phyloP scores from a whole-genome alignment of 2,888 invertebrate species.

The Phorcus lineatus region DNA sequence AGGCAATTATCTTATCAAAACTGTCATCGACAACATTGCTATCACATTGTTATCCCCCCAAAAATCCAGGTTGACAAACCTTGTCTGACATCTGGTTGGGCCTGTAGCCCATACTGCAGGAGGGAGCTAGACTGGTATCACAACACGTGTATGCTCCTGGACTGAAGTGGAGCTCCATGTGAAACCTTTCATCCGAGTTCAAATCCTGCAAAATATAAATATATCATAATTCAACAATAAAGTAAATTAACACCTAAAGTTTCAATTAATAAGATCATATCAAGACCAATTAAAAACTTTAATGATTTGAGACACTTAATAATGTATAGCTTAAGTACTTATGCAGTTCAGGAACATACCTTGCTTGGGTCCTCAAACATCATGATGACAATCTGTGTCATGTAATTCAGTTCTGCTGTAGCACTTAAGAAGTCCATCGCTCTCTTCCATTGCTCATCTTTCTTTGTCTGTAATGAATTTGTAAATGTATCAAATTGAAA shows the following conservation, averaged over 20 bases:
- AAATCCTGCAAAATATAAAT: conserved; percentile 79
- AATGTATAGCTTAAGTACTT: not conserved
- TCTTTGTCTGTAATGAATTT: conserved; percentile 79
- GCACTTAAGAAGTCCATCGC: conserved; percentile 94
- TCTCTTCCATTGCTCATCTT: conserved; percentile 97
- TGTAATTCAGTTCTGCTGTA: conserved; percentile 98
- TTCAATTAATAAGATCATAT: no score
- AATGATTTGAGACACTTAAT: no score
- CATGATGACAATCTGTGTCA: conserved; percentile 99
- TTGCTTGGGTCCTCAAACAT: conserved; percentile 97
- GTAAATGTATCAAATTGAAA: no score
- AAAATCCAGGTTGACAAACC: not conserved
- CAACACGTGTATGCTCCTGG: conserved; percentile 94
- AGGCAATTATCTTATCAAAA: no score
- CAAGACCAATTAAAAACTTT: no score
- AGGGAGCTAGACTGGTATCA: conserved; percentile 82
- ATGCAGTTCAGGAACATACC: conserved; percentile 74
- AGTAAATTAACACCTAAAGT: no score
- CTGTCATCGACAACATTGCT: no score
- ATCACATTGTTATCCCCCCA: no score
- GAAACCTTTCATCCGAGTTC: conserved; percentile 87
- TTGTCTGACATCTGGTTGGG: conserved; percentile 37
- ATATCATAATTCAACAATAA: no score
- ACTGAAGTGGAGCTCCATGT: conserved; percentile 98
- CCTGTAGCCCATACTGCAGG: conserved; percentile 72